Evolutionary conservation across 2,113 vertebrate species (phyloP).

Genomic region (Synodontis membranacea): DNA sequence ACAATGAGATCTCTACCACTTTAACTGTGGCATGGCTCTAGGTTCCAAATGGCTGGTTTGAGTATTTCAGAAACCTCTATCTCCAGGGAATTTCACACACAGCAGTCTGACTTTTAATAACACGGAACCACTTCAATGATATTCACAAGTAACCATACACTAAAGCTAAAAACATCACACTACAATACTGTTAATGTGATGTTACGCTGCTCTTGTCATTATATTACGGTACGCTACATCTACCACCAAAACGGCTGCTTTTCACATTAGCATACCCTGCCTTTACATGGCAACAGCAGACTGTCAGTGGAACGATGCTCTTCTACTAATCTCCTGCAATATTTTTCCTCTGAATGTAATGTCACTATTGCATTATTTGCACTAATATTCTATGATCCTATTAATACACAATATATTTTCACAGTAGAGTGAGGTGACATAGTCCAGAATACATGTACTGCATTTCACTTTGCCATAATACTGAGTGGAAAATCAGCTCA

Average conservation of each 20-base stretch:
- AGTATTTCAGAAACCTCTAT: neutral
- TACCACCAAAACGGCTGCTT: neutral
- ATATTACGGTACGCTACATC: neutral
- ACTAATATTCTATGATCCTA: neutral
- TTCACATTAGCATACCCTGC: neutral
- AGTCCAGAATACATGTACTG: slow-evolving; percentile 13
- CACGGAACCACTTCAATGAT: neutral
- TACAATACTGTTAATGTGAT: too few relatives aligned
- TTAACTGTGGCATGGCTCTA: neutral
- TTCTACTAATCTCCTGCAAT: neutral
- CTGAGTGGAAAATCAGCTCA: neutral
- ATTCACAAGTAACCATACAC: neutral
- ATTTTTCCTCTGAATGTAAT: neutral
- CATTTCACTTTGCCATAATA: neutral
- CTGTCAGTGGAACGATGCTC: neutral
- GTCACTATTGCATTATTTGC: neutral
- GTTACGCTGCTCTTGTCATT: neutral
- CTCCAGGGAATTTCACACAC: neutral
- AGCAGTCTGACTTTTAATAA: neutral
- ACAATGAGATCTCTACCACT: neutral
- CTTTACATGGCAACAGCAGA: neutral
- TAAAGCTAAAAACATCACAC: neutral
- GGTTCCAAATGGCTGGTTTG: neutral
- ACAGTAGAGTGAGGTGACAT: neutral
- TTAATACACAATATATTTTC: neutral